Conservation (phyloP, 2,113 vertebrate genomes). For the Aegotheles bennettii region DNA sequence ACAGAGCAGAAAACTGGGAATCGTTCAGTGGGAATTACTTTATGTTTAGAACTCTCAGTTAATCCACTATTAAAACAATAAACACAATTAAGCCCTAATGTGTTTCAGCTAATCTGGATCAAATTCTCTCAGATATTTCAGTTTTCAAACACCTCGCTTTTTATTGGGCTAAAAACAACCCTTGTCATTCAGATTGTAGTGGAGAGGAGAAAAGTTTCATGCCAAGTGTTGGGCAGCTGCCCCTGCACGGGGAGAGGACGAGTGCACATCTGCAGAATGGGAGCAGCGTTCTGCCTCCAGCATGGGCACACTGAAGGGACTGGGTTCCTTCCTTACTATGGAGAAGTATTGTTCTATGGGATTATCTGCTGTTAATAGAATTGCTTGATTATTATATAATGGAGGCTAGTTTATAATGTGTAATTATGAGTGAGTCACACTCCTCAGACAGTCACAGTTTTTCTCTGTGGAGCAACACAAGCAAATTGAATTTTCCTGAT, state of each 20-base stretch:
- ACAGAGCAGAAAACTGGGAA: neutral
- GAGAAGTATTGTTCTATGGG: neutral
- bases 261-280: neutral
- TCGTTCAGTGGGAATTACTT: neutral
- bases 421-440: neutral
- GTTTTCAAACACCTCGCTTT: neutral
- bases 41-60: neutral
- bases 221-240: neutral
- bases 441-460: neutral
- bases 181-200: fast-evolving
- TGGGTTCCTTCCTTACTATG: neutral
- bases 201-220: neutral
- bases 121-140: neutral
- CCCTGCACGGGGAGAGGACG: neutral
- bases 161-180: neutral
- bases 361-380: neutral
- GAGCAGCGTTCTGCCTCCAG: neutral
- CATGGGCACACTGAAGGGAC: neutral
- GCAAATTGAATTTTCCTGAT: neutral
- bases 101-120: neutral
- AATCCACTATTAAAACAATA: neutral
- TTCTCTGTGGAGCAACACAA: neutral
- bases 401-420: neutral
- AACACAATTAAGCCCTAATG: neutral
- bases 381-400: neutral